Evolutionary conservation across 2,113 vertebrate genomes (phyloP).

Genomic region (Hippocampus guttulatus): DNA sequence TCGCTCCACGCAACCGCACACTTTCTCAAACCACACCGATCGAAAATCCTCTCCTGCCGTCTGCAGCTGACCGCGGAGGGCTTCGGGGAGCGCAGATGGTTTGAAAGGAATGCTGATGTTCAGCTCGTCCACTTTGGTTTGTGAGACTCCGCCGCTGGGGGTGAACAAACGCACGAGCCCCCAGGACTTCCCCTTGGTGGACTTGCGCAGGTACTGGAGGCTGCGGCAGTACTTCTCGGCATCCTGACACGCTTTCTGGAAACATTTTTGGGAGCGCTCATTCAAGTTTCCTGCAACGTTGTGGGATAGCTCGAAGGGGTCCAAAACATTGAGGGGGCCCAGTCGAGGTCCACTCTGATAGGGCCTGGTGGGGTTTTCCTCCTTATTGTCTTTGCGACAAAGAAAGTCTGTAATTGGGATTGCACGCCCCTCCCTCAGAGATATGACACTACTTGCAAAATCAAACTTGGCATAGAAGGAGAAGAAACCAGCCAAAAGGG

Average conservation of each 20-base stretch:
- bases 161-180: conserved; percentile 79
- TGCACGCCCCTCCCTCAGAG: conserved; percentile 69
- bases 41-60: conserved; percentile 53
- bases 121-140: conserved; percentile 21
- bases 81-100: conserved; percentile 34
- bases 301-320: conserved; percentile 88
- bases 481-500: conserved; percentile 84
- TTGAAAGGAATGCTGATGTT: conserved; percentile 73
- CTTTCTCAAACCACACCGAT: conserved; percentile 65
- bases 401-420: conserved; percentile 67
- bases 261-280: conserved; percentile 67
- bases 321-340: conserved; percentile 83
- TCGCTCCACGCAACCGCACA: conserved; percentile 50
- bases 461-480: conserved; percentile 78
- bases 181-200: conserved; percentile 81
- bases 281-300: conserved; percentile 87
- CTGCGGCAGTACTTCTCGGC: conserved; percentile 85
- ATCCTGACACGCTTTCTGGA: conserved; percentile 73
- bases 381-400: conserved; percentile 11
- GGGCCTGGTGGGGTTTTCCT: conserved; percentile 18
- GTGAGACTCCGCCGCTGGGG: conserved; percentile 46
- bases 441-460: conserved; percentile 75
- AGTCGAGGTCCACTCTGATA: conserved; percentile 47
- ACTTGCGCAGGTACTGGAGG: conserved; percentile 79
- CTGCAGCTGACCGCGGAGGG: conserved; percentile 48